phyloP scores from a whole-genome alignment of 2,888 invertebrate genomes.

The Dryomyza anilis region DNA sequence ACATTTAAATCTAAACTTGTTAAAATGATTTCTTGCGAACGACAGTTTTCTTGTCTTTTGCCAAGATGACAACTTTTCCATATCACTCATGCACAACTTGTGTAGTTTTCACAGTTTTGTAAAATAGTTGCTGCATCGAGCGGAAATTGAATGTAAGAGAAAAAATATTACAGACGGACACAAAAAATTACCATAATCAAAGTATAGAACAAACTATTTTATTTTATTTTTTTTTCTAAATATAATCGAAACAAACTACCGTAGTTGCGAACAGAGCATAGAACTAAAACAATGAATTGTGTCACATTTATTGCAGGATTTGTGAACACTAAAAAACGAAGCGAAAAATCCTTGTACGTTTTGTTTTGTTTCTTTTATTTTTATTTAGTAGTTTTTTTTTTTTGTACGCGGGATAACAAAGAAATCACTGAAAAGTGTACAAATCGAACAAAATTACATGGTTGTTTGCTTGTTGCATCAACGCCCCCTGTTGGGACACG shows the following conservation, averaged over 20 bases:
- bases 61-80: slow-evolving; percentile 2
- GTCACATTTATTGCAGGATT: slow-evolving; percentile 14
- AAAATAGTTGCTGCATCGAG: slow-evolving; percentile 2
- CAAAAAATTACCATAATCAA: slow-evolving; percentile 24
- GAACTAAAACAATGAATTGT: slow-evolving; percentile 15
- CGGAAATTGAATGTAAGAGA: slow-evolving; percentile 14
- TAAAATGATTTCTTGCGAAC: background rate
- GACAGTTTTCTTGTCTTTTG: background rate
- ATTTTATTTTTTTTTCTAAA: too few species aligned
- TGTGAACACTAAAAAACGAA: background rate
- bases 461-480: background rate
- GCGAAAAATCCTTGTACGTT: too few species aligned
- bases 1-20: too few species aligned
- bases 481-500: too few species aligned
- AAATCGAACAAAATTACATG: too few species aligned
- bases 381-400: too few species aligned
- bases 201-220: slow-evolving; percentile 2
- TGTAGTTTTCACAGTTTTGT: background rate
- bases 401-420: too few species aligned
- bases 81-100: background rate
- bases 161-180: slow-evolving; percentile 13
- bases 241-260: background rate
- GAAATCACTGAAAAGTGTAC: too few species aligned
- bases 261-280: background rate
- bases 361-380: too few species aligned